Conservation (phyloP, 2,113 vertebrate species). For the Camelus dromedarius region DNA sequence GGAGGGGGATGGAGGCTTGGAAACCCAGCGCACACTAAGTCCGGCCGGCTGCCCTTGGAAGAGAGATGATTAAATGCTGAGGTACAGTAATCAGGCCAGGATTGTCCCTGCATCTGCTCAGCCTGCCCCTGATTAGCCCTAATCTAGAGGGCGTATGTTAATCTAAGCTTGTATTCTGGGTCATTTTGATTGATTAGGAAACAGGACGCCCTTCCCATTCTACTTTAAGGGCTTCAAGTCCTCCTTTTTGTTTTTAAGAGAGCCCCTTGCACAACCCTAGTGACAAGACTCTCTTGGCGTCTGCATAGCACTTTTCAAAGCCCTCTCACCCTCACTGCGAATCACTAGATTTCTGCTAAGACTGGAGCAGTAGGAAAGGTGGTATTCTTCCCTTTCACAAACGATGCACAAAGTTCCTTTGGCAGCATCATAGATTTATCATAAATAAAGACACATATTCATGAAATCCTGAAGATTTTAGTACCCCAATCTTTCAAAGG, state of each 20-base stretch:
- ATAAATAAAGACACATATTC: neutral
- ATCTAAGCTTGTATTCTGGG: constrained; percentile 82
- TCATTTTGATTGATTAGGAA: constrained; percentile 85
- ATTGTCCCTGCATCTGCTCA: constrained; percentile 86
- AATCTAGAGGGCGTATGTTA: constrained; percentile 86
- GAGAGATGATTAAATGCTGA: constrained; percentile 84
- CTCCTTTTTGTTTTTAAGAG: neutral
- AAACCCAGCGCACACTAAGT: constrained; percentile 66
- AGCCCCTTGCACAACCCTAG: neutral
- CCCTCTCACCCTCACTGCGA: neutral
- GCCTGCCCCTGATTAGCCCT: constrained; percentile 88
- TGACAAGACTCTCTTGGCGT: neutral
- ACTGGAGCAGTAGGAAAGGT: neutral
- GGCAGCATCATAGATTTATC: neutral
- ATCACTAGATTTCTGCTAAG: neutral
- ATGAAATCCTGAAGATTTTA: neutral
- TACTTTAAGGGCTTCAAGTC: neutral
- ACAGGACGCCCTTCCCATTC: constrained; percentile 77
- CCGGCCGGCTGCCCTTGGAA: constrained; percentile 84
- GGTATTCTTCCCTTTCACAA: neutral
- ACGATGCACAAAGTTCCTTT: neutral
- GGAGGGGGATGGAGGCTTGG: constrained; percentile 45
- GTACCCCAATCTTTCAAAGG: neutral
- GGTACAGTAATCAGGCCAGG: constrained; percentile 85
- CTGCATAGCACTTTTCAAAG: neutral